Evolutionary conservation across 2,888 invertebrate species (phyloP).

Genomic region (Helobdella robusta): DNA sequence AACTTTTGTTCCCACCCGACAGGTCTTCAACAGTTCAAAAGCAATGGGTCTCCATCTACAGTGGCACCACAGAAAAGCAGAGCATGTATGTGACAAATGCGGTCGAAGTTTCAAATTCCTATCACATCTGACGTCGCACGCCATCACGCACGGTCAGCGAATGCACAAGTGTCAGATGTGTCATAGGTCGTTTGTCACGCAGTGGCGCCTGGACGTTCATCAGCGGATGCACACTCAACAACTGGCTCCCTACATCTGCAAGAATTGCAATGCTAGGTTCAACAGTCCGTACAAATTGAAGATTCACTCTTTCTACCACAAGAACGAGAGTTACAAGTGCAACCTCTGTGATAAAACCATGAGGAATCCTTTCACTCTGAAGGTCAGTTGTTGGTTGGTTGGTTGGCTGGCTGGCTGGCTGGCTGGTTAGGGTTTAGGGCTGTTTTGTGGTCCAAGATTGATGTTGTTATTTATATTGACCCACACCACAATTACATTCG

Average conservation of each 20-base stretch:
- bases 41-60: background rate
- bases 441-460: too few species aligned
- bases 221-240: constrained; percentile 9
- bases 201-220: constrained; percentile 20
- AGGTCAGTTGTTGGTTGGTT: background rate
- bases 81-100: constrained; percentile 17
- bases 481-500: too few species aligned
- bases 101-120: constrained; percentile 2
- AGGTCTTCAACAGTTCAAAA: too few species aligned
- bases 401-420: too few species aligned
- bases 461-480: too few species aligned
- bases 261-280: constrained; percentile 20
- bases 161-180: constrained; percentile 20
- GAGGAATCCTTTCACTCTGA: background rate
- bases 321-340: constrained; percentile 14
- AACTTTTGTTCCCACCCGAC: too few species aligned
- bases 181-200: constrained; percentile 12
- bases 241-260: constrained; percentile 12
- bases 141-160: constrained; percentile 17
- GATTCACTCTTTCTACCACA: constrained; percentile 17
- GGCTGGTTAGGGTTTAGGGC: too few species aligned
- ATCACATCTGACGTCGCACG: constrained; percentile 11
- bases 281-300: constrained; percentile 7
- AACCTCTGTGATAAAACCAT: constrained; percentile 19
- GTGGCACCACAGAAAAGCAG: constrained; percentile 1